Percentiles rank a stretch among this genome's conserved stretches.
phyloP scores from a whole-genome alignment of 2,797 vertebrate genomes.

The Glyptemys insculpta region DNA sequence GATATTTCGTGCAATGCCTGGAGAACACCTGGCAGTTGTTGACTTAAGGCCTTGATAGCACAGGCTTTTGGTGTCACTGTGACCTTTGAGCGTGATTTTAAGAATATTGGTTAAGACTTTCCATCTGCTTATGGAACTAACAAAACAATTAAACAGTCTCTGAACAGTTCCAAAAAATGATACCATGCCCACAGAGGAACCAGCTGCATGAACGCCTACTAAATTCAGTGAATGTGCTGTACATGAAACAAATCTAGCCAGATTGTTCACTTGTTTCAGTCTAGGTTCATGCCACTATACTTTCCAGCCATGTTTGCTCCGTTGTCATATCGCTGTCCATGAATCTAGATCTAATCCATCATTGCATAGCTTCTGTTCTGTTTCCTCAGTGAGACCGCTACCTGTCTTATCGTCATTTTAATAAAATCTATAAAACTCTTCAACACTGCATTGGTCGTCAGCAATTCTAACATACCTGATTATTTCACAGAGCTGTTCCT shows the following conservation, averaged over 20 bases:
- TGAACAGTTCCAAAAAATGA: not conserved
- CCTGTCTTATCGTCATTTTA: too few species aligned
- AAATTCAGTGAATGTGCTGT: not conserved
- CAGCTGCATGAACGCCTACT: not conserved
- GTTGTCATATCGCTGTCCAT: not conserved
- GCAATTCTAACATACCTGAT: too few species aligned
- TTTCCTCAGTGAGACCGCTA: too few species aligned
- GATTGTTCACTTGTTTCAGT: not conserved
- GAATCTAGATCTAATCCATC: not conserved
- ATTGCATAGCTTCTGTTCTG: too few species aligned
- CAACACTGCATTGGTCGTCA: too few species aligned
- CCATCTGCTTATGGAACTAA: not conserved
- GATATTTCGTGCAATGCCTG: not conserved
- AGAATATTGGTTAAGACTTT: not conserved
- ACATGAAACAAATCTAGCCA: not conserved
- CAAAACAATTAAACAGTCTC: not conserved
- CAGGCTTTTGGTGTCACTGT: not conserved
- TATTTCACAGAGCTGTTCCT: too few species aligned
- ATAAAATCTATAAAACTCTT: too few species aligned
- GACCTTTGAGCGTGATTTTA: not conserved
- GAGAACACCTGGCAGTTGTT: not conserved
- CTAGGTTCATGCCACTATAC: not conserved
- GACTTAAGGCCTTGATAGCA: not conserved
- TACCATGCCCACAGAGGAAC: not conserved
- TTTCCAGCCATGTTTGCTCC: not conserved